These are phyloP conservation scores for Tupaia tana DNA, from an alignment of 2,113 vertebrate species.

Conservation along the genomic window DNA sequence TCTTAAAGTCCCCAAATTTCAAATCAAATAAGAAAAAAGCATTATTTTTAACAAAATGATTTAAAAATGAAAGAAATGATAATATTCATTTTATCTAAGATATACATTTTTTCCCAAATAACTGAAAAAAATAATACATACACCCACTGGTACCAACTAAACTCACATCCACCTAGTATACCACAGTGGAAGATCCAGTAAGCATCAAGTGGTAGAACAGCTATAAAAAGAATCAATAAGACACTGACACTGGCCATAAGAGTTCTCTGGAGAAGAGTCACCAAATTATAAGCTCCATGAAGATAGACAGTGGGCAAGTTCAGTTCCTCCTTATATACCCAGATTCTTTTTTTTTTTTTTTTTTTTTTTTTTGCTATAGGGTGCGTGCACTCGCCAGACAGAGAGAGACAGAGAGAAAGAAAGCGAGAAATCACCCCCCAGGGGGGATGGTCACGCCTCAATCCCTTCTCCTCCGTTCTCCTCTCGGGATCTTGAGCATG, in stretches of 20 bases:
- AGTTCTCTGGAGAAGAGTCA: neutral
- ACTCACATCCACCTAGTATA: neutral
- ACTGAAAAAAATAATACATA: neutral
- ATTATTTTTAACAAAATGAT: slow-evolving; percentile 6
- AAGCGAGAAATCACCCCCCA: too few species aligned
- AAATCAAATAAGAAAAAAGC: neutral
- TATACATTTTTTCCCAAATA: neutral
- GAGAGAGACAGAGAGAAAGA: too few species aligned
- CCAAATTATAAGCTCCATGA: neutral
- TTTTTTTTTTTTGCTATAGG: too few species aligned
- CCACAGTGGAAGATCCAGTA: neutral
- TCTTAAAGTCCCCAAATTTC: neutral
- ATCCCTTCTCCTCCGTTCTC: too few species aligned
- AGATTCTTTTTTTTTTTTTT: neutral
- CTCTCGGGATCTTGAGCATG: too few species aligned
- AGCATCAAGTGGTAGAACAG: neutral
- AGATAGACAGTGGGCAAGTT: neutral
- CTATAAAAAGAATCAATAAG: neutral
- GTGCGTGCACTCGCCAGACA: too few species aligned
- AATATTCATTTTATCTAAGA: slow-evolving; percentile 4
- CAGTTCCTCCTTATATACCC: neutral
- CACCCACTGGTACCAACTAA: neutral
- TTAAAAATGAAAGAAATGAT: slow-evolving; percentile 39
- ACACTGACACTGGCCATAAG: neutral
- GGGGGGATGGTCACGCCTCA: too few species aligned